Conservation (phyloP, 2,113 vertebrate species). For the Corythaixoides concolor region DNA sequence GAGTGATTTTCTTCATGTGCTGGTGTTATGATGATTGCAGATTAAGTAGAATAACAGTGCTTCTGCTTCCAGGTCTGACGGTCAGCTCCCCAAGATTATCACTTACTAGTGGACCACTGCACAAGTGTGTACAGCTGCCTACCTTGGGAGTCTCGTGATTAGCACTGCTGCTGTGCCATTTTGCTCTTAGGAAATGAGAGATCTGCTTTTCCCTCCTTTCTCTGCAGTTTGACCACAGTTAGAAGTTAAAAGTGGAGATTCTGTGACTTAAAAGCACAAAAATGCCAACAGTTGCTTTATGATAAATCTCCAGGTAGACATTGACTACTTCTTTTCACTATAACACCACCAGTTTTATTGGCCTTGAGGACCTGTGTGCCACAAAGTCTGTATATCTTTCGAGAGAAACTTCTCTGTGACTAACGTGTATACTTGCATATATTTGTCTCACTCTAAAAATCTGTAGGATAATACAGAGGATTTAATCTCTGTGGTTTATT, state of each 20-base stretch:
- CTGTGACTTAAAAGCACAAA: neutral
- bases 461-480: neutral
- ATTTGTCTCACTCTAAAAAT: neutral
- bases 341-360: neutral
- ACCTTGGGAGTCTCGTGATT: neutral
- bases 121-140: neutral
- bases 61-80: neutral
- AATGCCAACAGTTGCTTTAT: neutral
- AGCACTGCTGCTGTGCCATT: neutral
- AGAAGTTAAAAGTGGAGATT: neutral
- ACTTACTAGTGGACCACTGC: neutral
- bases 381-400: neutral
- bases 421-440: neutral
- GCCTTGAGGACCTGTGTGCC: neutral
- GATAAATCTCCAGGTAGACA: neutral
- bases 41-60: neutral
- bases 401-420: neutral
- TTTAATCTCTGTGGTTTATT: neutral
- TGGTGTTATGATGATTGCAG: neutral
- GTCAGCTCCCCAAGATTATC: neutral
- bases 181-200: neutral
- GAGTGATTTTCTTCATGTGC: neutral
- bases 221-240: neutral
- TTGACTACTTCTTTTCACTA: neutral
- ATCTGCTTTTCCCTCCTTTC: neutral